Conservation (phyloP, 1,140 invertebrate species). For the silkworm (Bombyx mori) region ASM3026992v2 NC_085112.1:7696001-7696500, state of each 20-base stretch:
- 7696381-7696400: conserved; percentile 44
- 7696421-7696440: conserved; percentile 27
- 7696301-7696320: conserved; percentile 34
- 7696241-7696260: conserved; percentile 40
- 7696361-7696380: conserved; percentile 39
- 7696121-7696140: too few relatives aligned
- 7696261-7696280: conserved; percentile 35
- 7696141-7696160: too few relatives aligned
- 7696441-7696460: conserved; percentile 29
- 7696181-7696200: neutral
- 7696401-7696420: conserved; percentile 27
- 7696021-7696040: too few relatives aligned
- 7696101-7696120: too few relatives aligned
- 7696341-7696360: conserved; percentile 38
- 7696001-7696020: too few relatives aligned
- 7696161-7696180: neutral
- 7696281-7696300: conserved; percentile 33
- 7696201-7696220: neutral
- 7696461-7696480: conserved; percentile 30
- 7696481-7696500: conserved; percentile 29
- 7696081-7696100: too few relatives aligned
- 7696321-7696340: conserved; percentile 40
- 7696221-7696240: conserved; percentile 43
- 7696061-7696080: too few relatives aligned
- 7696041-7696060: too few relatives aligned